Evolutionary conservation across 1,140 invertebrate species (phyloP).

Genomic region (Aradophagus sp.): DNA sequence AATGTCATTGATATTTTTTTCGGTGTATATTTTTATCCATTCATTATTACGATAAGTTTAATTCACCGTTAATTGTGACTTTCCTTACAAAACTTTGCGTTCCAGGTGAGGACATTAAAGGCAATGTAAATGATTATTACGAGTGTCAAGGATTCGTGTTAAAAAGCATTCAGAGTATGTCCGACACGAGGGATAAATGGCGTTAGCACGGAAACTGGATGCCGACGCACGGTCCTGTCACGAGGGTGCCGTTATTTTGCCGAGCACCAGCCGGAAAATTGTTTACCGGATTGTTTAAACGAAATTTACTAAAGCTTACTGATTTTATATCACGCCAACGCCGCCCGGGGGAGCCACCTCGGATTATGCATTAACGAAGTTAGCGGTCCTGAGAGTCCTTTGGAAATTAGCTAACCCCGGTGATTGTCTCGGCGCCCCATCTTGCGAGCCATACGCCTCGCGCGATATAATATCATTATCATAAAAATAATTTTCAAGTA

Average conservation of each 20-base stretch:
- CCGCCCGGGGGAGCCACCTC: constrained; percentile 68
- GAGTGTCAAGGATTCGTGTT: constrained; percentile 31
- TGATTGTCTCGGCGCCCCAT: constrained; percentile 61
- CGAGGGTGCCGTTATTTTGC: constrained; percentile 73
- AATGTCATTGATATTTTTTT: too few relatives aligned
- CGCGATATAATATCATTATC: constrained; percentile 54
- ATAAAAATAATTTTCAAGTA: constrained; percentile 49
- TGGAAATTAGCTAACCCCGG: constrained; percentile 66
- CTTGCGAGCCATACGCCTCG: constrained; percentile 18
- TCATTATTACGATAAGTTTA: too few relatives aligned
- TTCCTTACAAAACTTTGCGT: too few relatives aligned
- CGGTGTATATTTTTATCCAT: too few relatives aligned
- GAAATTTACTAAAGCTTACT: constrained; percentile 76
- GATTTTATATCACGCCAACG: constrained; percentile 74
- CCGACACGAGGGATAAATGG: constrained; percentile 52
- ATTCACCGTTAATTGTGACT: too few relatives aligned
- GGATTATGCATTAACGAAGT: constrained; percentile 75
- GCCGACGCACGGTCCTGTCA: constrained; percentile 61
- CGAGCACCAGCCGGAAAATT: constrained; percentile 74
- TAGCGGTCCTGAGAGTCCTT: constrained; percentile 65
- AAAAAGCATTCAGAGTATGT: constrained; percentile 44
- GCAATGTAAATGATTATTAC: constrained; percentile 32
- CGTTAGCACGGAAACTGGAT: constrained; percentile 56
- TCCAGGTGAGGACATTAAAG: too few relatives aligned
- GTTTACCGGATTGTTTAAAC: constrained; percentile 76